Evolutionary conservation across 1,140 invertebrate genomes (phyloP), one percentile per base, ranked within the genome.

Genomic region (Drosophila asahinai): DNA sequence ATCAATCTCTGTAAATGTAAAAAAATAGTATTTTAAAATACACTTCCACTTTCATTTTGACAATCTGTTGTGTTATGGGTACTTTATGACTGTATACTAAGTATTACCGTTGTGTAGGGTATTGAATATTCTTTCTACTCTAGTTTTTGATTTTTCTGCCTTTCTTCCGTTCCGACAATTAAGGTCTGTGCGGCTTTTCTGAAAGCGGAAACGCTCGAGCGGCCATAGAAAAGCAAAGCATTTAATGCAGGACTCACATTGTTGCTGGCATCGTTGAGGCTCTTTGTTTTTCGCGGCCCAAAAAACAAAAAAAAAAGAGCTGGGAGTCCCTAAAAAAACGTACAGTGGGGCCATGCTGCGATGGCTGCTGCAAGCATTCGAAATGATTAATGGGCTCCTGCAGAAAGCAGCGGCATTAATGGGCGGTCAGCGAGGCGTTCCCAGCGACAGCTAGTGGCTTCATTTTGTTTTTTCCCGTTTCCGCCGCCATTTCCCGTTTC

Each of bases 351-450:
- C 43, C 66, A 45, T 47, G 66, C 63, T 81, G 77, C 60, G 54
- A 57, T 65, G 76, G 80, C 75, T 83, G 81, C 80, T 77, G 83
- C 81, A 84, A 65, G 78, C 81, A 58, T 80, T 76, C 78, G 80
- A 83, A 78, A 89, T 89, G 84, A 89, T 89, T 89, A 89, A 89
- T 89, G 84, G 81, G 74, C 48, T 72, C 63, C 49, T 67, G 84
- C 63, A 66, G 58, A 80, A 62, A 84, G 61, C 61, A 78, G 55
- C 22, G 47, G 73, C 77, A 75, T 84, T 89, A 81, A 84, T 84
- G 81, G 78, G 77, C 66, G 86, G 84, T 89, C 86, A 84, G 81
- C 73, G 63, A 71, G 75, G 77, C 78, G 81, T 79, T 80, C 52
- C 54, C 57, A 51, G 63, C 70, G 79, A 71, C 64, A 70, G 61